Evolutionary conservation across 2,888 invertebrate species (phyloP), one percentile per base, ranked within the genome.

Genomic region (Calliopum simillimum): DNA sequence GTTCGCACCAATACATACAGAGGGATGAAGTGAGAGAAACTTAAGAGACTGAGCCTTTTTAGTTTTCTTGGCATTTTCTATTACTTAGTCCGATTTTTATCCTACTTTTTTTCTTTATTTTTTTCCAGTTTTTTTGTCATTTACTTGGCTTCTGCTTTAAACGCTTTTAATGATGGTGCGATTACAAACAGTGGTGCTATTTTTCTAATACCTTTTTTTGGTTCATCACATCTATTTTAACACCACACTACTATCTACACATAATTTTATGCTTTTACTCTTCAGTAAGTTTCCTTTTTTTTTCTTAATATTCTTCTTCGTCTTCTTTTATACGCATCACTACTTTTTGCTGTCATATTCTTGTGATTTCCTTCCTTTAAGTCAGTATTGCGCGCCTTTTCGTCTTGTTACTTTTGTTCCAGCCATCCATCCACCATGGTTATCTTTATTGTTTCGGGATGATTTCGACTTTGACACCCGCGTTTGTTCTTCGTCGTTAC

Each of bases 401-500:
- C 44, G 6, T 58, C 33, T 16, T n/a, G 12, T 71, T 44, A 14
- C 51, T 59, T 23, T 71, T 64, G 51, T 62, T 68, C 11, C 21
- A 44, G 11, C 59, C n/a, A 14, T 55, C 55, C 33, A 23, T 66
- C 56, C 33, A 56, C 23, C 56, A 43, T 61, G 46, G 55, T 64
- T 68, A 33, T 66, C 69, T 44, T 53, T 62, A 19, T 68, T 61
- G 62, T 53, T 70, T 55, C 53, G 56, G 23, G 19, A n/a, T 58
- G 55, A 58, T 63, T 47, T 44, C 63, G 73, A 68, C 53, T 74
- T 71, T 73, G 76, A 76, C 74, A 76, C 73, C 76, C 77, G 74
- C 73, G 66, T 73, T 71, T 73, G 71, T 74, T 74, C 74, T 68
- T 80, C 77, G 74, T 75, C 77, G 74, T 75, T 74, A 78, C 81